A percentile compares a stretch with the other conserved stretches of the same genome.
Evolutionary conservation across 2,113 vertebrate species (phyloP).

Genomic region (Passer domesticus): DNA sequence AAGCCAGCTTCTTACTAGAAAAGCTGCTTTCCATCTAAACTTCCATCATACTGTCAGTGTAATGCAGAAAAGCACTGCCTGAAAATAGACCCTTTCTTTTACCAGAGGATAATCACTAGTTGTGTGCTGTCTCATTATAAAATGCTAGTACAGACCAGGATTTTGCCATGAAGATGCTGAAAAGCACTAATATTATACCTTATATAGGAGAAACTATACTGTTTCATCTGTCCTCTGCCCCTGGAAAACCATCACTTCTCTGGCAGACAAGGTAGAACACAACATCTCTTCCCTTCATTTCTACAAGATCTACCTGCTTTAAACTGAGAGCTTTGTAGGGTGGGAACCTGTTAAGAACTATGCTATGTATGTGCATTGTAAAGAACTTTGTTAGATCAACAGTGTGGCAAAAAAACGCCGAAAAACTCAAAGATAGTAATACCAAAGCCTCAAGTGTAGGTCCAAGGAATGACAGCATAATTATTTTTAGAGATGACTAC

Average conservation of each 20-base stretch:
- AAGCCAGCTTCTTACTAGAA: conserved; percentile 16
- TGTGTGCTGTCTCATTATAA: background rate
- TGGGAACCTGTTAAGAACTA: background rate
- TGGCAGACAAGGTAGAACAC: background rate
- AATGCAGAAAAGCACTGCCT: conserved; percentile 4
- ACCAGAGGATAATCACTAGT: background rate
- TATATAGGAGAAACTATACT: background rate
- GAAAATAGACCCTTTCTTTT: conserved; percentile 18
- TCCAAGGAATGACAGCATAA: conserved; percentile 34
- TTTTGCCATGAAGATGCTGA: background rate
- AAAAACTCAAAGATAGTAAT: background rate
- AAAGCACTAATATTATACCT: background rate
- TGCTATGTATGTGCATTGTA: background rate
- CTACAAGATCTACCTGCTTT: background rate
- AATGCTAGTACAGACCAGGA: background rate
- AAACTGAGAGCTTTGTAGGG: background rate
- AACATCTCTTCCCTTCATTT: background rate
- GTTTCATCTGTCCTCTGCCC: background rate
- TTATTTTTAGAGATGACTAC: conserved; percentile 61
- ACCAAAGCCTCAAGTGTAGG: background rate
- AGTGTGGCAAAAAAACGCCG: background rate
- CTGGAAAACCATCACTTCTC: background rate
- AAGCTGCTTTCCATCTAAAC: conserved; percentile 11
- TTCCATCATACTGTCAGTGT: background rate
- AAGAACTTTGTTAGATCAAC: background rate